Conservation (phyloP, 92 coral and sea anemone species). For the Porites rus region DNA sequence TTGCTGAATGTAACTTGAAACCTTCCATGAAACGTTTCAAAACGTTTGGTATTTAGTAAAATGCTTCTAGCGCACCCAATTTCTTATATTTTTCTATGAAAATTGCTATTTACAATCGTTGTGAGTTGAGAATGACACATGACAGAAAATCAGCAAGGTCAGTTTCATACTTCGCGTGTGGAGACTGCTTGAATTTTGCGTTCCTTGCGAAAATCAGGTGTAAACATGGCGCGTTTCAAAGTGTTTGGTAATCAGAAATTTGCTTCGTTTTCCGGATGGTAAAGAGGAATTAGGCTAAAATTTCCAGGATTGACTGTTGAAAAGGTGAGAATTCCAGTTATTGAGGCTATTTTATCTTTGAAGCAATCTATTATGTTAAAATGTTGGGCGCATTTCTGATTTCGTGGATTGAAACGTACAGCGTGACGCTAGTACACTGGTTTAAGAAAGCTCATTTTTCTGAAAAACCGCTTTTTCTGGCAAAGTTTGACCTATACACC, state of each 20-base stretch:
- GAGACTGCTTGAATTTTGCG: too few species aligned
- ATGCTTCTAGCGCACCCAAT: conserved; percentile 38
- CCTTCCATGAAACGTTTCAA: conserved; percentile 24
- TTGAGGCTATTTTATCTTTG: background rate
- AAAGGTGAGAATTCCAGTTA: conserved; percentile 5
- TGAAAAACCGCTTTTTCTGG: background rate
- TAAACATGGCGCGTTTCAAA: too few species aligned
- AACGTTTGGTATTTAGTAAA: conserved; percentile 43
- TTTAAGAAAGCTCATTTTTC: background rate
- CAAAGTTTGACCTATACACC: conserved; percentile 8
- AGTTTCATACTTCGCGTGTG: too few species aligned
- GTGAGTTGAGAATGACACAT: too few species aligned
- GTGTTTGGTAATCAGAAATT: too few species aligned
- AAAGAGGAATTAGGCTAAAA: background rate
- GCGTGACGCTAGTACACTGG: background rate
- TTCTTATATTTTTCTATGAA: conserved; percentile 36
- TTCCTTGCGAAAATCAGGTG: too few species aligned
- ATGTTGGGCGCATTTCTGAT: background rate
- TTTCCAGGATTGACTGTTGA: conserved; percentile 1
- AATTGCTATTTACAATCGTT: background rate
- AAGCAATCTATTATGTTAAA: background rate
- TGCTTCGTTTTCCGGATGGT: background rate
- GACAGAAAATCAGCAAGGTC: too few species aligned
- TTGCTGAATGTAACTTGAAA: conserved; percentile 33
- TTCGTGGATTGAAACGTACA: background rate